These are phyloP conservation scores for Spheniscus mendiculus DNA, from an alignment of 2,113 vertebrate species.

Conservation along the genomic window DNA sequence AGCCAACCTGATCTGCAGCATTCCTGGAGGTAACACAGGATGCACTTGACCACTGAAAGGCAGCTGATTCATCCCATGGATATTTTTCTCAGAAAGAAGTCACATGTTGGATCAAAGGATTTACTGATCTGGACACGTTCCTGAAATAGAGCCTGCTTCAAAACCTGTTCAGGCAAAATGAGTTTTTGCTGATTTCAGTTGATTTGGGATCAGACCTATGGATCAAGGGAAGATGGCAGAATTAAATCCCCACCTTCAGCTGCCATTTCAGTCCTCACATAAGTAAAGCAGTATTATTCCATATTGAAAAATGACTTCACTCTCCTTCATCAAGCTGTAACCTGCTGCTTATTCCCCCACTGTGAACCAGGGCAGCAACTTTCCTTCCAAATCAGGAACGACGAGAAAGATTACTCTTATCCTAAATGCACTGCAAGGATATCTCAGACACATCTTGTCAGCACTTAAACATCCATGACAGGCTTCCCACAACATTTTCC, in stretches of 20 bases:
- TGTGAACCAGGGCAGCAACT: neutral
- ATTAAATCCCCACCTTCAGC: neutral
- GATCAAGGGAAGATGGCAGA: neutral
- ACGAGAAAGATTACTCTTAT: neutral
- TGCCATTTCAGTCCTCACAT: neutral
- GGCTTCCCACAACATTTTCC: constrained; percentile 68
- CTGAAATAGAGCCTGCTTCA: neutral
- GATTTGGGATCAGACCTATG: neutral
- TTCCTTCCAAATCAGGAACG: neutral
- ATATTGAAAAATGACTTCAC: neutral
- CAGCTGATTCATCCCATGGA: neutral
- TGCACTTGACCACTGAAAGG: neutral
- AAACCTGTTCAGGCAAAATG: neutral
- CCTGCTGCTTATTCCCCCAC: neutral
- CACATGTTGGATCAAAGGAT: neutral
- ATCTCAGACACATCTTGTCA: constrained; percentile 66
- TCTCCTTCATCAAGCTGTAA: neutral
- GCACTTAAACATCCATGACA: constrained; percentile 64
- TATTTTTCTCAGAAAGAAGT: neutral
- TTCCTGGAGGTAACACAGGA: neutral
- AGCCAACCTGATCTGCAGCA: neutral
- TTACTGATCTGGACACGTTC: neutral
- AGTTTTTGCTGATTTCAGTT: neutral
- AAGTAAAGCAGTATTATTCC: neutral
- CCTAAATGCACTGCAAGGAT: constrained; percentile 42